Conservation (phyloP, 1,140 invertebrate species). For the Vanessa atalanta region DNA sequence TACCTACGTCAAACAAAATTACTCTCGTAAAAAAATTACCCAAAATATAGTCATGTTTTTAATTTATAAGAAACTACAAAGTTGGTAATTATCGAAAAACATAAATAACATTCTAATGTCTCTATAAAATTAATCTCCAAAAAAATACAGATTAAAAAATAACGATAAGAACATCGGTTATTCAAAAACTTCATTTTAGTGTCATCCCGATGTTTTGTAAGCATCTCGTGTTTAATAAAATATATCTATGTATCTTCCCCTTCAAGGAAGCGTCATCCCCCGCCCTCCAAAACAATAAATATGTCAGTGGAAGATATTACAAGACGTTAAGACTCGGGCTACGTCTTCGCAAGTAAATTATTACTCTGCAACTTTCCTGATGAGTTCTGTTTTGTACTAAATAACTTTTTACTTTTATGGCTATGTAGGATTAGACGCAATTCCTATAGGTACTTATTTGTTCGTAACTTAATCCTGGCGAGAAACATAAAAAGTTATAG, state of each 20-base stretch:
- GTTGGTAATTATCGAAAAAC: slow-evolving; percentile 18
- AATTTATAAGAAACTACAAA: background rate
- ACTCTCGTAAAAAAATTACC: background rate
- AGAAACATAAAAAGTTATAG: slow-evolving; percentile 4
- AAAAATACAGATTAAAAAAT: slow-evolving; percentile 27
- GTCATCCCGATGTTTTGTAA: slow-evolving; percentile 39
- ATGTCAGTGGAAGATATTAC: slow-evolving; percentile 78
- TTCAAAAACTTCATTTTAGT: slow-evolving; percentile 21
- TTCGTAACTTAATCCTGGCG: slow-evolving; percentile 10
- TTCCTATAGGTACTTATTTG: slow-evolving; percentile 25
- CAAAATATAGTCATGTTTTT: background rate
- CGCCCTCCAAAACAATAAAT: slow-evolving; percentile 75
- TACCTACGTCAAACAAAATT: background rate
- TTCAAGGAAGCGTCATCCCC: slow-evolving; percentile 56
- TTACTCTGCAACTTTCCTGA: slow-evolving; percentile 73
- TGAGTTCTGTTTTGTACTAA: slow-evolving; percentile 69
- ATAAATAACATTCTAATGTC: slow-evolving; percentile 30
- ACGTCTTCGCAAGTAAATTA: slow-evolving; percentile 74
- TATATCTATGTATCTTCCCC: slow-evolving; percentile 54
- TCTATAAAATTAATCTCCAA: slow-evolving; percentile 31
- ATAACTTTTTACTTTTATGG: slow-evolving; percentile 75
- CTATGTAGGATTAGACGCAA: slow-evolving; percentile 49
- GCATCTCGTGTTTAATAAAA: slow-evolving; percentile 48
- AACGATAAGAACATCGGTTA: slow-evolving; percentile 12
- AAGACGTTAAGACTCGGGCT: slow-evolving; percentile 61